Evolutionary conservation across 2,888 invertebrate genomes (phyloP).

Genomic region (Orchesellides sinensis): DNA sequence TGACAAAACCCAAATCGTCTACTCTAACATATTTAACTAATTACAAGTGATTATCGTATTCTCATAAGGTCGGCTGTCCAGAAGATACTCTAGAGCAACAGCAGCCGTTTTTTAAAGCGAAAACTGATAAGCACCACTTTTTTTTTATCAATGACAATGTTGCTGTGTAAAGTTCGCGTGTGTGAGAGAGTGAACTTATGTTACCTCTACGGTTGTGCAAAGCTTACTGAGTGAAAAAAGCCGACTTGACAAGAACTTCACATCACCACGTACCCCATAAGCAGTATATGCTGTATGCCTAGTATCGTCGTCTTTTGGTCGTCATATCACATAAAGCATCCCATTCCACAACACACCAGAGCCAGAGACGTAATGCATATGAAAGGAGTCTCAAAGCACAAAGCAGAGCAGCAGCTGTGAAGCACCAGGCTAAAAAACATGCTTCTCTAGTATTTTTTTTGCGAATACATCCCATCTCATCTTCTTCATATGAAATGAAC

Average conservation of each 20-base stretch:
- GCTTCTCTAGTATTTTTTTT: constrained; percentile 22
- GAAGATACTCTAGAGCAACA: not conserved
- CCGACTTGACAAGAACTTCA: constrained; percentile 69
- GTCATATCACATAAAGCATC: not conserved
- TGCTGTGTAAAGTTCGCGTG: constrained; percentile 3
- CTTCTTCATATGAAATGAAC: not conserved
- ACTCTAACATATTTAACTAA: too few relatives aligned
- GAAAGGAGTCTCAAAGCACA: not conserved
- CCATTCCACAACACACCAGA: not conserved
- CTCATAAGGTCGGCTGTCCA: too few relatives aligned
- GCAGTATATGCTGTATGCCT: constrained; percentile 2
- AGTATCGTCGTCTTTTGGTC: not conserved
- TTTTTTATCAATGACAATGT: too few relatives aligned
- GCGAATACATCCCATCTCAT: not conserved
- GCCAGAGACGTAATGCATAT: not conserved
- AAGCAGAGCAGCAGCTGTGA: not conserved
- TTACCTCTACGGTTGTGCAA: constrained; percentile 69
- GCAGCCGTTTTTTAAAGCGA: too few relatives aligned
- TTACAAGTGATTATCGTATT: too few relatives aligned
- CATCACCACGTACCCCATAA: constrained; percentile 23
- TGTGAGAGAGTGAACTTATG: constrained; percentile 18
- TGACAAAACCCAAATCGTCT: too few relatives aligned
- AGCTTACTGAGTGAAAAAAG: constrained; percentile 70
- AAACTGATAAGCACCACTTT: too few relatives aligned
- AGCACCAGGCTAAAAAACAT: not conserved